Evolutionary conservation across 1,140 invertebrate genomes (phyloP).

Genomic region (Ganaspis sp.): DNA sequence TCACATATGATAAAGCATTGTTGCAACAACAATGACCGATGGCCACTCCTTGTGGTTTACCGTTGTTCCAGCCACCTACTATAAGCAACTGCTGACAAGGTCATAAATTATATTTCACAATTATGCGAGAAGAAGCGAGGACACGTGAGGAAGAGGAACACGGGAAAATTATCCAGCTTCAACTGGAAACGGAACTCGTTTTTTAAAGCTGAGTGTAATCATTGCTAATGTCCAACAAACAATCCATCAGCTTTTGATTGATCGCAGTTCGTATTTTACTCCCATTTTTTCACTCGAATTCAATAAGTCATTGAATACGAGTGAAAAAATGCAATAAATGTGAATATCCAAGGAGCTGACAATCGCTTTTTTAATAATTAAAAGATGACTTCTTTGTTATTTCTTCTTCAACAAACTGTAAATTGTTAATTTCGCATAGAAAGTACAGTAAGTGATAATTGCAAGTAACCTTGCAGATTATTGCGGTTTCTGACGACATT

Average conservation of each 20-base stretch:
- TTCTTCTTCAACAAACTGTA: too few relatives aligned
- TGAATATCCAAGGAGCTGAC: too few relatives aligned
- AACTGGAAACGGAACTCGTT: conserved; percentile 16
- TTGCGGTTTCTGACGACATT: too few relatives aligned
- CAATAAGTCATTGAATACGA: too few relatives aligned
- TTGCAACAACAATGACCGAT: conserved; percentile 57
- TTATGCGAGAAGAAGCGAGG: conserved; percentile 35
- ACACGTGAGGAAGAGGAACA: conserved; percentile 14
- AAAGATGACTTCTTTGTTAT: too few relatives aligned
- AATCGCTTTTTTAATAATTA: too few relatives aligned
- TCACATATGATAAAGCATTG: conserved; percentile 39
- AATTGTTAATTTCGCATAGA: too few relatives aligned
- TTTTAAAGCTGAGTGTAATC: background rate
- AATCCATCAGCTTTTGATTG: background rate
- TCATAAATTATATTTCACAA: conserved; percentile 58
- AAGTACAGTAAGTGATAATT: too few relatives aligned
- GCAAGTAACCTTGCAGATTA: too few relatives aligned
- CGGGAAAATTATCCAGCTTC: conserved; percentile 27
- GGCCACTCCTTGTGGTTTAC: conserved; percentile 41
- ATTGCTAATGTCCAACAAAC: background rate
- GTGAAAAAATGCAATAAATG: too few relatives aligned
- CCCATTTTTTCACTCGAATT: too few relatives aligned
- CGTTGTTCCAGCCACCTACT: conserved; percentile 49
- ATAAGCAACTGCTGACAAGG: conserved; percentile 47
- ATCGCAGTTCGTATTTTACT: too few relatives aligned